Evolutionary conservation across 2,797 vertebrate genomes (phyloP).

Genomic region (Nannoperca obscura): DNA sequence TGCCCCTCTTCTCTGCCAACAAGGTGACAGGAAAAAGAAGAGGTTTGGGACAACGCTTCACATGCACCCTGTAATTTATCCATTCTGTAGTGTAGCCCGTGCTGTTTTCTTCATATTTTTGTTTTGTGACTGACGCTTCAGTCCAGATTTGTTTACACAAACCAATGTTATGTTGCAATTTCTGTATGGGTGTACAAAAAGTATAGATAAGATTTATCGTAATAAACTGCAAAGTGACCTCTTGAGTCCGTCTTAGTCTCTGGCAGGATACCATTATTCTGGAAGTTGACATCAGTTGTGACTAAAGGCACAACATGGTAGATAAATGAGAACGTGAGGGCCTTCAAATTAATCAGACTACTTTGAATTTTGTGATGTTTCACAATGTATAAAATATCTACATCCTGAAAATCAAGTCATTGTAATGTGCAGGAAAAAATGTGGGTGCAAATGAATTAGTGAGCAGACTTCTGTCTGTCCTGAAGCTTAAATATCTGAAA

Average conservation of each 20-base stretch:
- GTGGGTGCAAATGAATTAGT: neutral
- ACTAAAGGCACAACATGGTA: neutral
- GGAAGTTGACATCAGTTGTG: neutral
- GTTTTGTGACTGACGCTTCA: constrained; percentile 68
- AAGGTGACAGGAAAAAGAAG: constrained; percentile 59
- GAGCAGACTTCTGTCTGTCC: neutral
- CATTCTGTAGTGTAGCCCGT: constrained; percentile 70
- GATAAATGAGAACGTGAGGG: neutral
- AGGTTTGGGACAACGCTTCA: constrained; percentile 61
- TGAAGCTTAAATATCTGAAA: neutral
- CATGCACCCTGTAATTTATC: constrained; percentile 74
- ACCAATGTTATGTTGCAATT: constrained; percentile 75
- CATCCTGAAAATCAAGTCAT: too few relatives aligned
- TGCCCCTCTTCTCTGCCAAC: constrained; percentile 71
- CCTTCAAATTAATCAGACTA: neutral
- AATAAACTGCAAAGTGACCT: constrained; percentile 85
- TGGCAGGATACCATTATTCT: neutral
- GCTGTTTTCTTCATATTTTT: constrained; percentile 67
- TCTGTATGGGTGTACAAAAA: constrained; percentile 83
- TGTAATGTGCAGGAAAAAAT: neutral
- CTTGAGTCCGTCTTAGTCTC: constrained; percentile 68
- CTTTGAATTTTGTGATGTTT: neutral
- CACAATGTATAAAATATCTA: neutral
- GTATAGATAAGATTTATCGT: constrained; percentile 78
- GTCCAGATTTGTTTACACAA: constrained; percentile 82